Evolutionary conservation across 2,113 vertebrate species (phyloP).

Genomic region (Scolopax mira): DNA sequence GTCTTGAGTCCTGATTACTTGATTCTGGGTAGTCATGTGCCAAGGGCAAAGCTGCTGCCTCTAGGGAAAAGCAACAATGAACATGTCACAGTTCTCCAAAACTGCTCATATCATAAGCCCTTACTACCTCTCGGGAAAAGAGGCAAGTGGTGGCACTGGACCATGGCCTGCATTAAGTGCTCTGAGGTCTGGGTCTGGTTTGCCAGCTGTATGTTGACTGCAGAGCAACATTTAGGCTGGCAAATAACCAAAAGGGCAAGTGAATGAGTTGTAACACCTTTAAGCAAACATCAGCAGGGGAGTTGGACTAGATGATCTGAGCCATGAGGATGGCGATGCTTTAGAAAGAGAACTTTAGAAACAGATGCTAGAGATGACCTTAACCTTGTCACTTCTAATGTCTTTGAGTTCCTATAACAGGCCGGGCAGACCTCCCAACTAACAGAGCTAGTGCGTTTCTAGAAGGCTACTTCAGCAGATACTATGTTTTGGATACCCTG

Average conservation of each 20-base stretch:
- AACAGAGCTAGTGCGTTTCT: background rate
- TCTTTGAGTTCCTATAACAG: background rate
- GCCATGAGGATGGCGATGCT: background rate
- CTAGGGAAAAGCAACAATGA: background rate
- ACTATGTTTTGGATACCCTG: background rate
- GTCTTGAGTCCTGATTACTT: background rate
- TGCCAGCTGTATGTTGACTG: background rate
- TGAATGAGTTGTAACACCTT: background rate
- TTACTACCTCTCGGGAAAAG: background rate
- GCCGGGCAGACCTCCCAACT: background rate
- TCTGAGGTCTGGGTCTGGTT: background rate
- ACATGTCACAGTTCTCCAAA: background rate
- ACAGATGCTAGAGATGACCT: background rate
- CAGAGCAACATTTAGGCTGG: background rate
- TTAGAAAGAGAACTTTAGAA: background rate
- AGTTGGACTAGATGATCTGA: background rate
- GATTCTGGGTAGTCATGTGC: rapidly evolving
- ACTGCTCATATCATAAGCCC: background rate
- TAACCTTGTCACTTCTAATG: background rate
- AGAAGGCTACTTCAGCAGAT: background rate
- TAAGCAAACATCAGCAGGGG: background rate
- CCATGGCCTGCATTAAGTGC: background rate
- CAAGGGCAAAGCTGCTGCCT: background rate
- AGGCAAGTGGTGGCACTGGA: background rate
- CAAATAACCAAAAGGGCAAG: background rate